phyloP scores from a whole-genome alignment of 1,140 invertebrate species.

The roundworm (Caenorhabditis elegans) region WBcel235 BX284602.5:9792001-9792500 shows the following conservation, averaged over 20 bases:
- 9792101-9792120: slow-evolving; percentile 68
- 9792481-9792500: no score
- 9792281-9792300: neutral
- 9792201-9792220: slow-evolving; percentile 36
- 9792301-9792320: neutral
- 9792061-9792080: slow-evolving; percentile 74
- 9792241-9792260: slow-evolving; percentile 54
- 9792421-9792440: neutral
- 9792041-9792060: slow-evolving; percentile 73
- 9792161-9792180: neutral
- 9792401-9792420: neutral
- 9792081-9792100: slow-evolving; percentile 75
- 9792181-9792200: slow-evolving; percentile 18
- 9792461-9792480: no score
- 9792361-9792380: neutral
- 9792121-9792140: slow-evolving; percentile 68
- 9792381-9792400: neutral
- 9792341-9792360: neutral
- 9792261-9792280: neutral
- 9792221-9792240: slow-evolving; percentile 54
- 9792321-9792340: no score
- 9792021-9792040: slow-evolving; percentile 72
- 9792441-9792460: neutral
- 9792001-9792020: slow-evolving; percentile 72
- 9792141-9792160: slow-evolving; percentile 43